phyloP scores from a whole-genome alignment of 2,797 vertebrate species.

The Dallia pectoralis region DNA sequence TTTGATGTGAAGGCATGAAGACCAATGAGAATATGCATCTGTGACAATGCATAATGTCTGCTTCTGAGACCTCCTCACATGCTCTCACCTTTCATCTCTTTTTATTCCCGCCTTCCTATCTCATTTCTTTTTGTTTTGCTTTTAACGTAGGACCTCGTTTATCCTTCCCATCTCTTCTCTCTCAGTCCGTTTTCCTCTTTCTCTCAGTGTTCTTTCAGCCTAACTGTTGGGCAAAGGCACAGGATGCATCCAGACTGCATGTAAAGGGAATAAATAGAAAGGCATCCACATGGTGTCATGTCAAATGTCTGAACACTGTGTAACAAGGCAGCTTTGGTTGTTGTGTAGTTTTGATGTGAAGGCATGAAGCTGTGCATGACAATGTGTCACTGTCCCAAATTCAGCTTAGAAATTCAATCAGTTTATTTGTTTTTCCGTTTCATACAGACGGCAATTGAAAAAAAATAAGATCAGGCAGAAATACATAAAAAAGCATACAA shows the following conservation, averaged over 20 bases:
- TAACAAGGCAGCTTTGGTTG: not conserved
- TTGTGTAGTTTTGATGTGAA: not conserved
- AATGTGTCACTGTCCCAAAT: no score
- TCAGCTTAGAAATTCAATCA: no score
- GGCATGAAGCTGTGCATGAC: no score
- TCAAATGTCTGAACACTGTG: not conserved
- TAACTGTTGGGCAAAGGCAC: constrained; percentile 35
- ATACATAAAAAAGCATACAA: no score
- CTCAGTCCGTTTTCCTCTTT: constrained; percentile 19
- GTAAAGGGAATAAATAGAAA: constrained; percentile 32
- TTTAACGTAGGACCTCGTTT: not conserved
- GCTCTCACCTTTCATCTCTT: not conserved
- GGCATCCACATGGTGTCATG: constrained; percentile 13
- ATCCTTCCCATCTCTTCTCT: constrained; percentile 11
- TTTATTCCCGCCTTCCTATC: not conserved
- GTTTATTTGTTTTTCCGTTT: no score
- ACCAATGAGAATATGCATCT: constrained; percentile 63
- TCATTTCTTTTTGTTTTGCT: not conserved
- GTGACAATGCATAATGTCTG: constrained; percentile 36
- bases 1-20: no score
- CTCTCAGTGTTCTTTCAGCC: constrained; percentile 36
- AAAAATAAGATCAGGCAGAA: no score
- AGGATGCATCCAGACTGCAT: constrained; percentile 34
- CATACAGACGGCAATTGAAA: no score
- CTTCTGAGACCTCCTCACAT: not conserved